Conservation (phyloP, 2,888 invertebrate genomes). For the Stenolophus ochropezus region DNA sequence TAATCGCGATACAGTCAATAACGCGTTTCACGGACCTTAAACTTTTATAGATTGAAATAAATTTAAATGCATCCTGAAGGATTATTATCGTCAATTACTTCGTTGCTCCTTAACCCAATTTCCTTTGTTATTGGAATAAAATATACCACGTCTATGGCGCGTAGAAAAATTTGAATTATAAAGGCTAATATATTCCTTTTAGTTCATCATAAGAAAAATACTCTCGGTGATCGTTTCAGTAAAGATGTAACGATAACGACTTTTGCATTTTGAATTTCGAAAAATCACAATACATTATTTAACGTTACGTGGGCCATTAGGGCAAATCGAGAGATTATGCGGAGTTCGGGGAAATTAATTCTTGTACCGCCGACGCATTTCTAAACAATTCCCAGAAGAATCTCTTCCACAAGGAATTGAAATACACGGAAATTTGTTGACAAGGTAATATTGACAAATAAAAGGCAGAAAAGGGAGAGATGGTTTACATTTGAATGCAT, state of each 20-base stretch:
- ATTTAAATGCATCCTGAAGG: background rate
- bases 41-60: background rate
- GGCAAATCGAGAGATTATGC: slow-evolving; percentile 27
- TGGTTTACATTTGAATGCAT: background rate
- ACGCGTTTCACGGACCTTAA: background rate
- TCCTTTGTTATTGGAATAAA: background rate
- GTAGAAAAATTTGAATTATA: slow-evolving; percentile 8
- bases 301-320: slow-evolving; percentile 29
- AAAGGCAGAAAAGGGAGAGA: background rate
- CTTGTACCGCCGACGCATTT: slow-evolving; percentile 2
- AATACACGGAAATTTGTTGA: background rate
- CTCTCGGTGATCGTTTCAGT: slow-evolving; percentile 7
- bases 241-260: slow-evolving; percentile 29
- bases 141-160: background rate
- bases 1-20: background rate
- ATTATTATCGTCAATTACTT: background rate
- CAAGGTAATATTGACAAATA: background rate
- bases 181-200: slow-evolving; percentile 11
- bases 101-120: background rate
- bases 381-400: background rate
- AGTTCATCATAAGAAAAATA: slow-evolving; percentile 22
- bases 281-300: slow-evolving; percentile 34
- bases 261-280: slow-evolving; percentile 28
- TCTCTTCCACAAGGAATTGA: background rate
- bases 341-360: slow-evolving; percentile 9